Evolutionary conservation across 2,888 invertebrate species (phyloP), one percentile per base, ranked within the genome.

Genomic region (Parthenolecanium corni): DNA sequence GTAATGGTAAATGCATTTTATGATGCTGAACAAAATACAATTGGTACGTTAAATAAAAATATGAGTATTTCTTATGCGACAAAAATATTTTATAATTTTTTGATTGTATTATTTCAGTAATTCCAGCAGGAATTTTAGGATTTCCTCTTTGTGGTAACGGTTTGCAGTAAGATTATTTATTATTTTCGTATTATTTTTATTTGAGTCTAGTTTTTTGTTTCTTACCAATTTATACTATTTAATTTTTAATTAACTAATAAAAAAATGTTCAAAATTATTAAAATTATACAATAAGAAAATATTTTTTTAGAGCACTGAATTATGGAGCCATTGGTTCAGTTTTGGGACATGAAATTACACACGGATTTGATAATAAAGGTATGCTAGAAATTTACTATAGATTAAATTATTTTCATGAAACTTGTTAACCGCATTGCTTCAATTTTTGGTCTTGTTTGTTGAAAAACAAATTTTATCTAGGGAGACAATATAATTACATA

Each of bases 311-410:
- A 52, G 67, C 70, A 6, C 44, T 71, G 2, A 71, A 86, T 74
- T 86, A 86, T 71, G 86, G 86, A 53, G 84, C 84, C 0, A 84
- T 88, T 69, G 89, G 89, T 64, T 86, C 86, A 64, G 86, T 88
- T 68, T 86, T 89, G 79, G 88, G 88, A 11, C 88, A 88, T 70
- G 88, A 88, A 74, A 81, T 88, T 31, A 87, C 86, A 0, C 88
- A 88, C 70, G 87, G 85, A 53, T 87, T 86, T 72, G 86, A 86
- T 69, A 85, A 86, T 72, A 11, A 71, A 83, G 85, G 84, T 83
- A 81, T 90, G 0, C n/a, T n/a, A n/a, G n/a, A n/a, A n/a, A n/a
- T n/a, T n/a, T n/a, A n/a, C n/a, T n/a, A n/a, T n/a, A n/a, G n/a
- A n/a, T n/a, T n/a, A n/a, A n/a, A n/a, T n/a, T n/a, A n/a, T n/a